Percentiles rank a stretch among this genome's conserved stretches.
Conservation (phyloP, 30 jellyfish, hydroid and myxozoan species). For the Aurelia sp. region DNA sequence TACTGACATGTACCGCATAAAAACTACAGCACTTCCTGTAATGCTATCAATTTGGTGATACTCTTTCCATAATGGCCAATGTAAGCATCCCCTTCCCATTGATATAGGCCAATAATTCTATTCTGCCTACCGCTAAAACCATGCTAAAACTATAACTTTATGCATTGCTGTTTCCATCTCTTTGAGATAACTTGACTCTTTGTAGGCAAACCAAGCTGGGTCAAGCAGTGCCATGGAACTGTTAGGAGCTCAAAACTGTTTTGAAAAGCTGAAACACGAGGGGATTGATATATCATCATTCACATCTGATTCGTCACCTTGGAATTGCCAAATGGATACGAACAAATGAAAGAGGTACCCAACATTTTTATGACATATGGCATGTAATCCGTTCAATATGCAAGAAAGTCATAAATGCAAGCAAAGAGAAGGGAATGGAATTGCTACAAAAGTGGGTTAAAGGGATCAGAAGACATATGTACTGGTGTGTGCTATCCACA, state of each 20-base stretch:
- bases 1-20: too few species aligned
- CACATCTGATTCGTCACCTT: constrained; percentile 19
- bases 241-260: too few species aligned
- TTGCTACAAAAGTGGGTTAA: not conserved
- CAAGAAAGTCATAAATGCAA: constrained; percentile 6
- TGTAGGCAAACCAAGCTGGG: constrained; percentile 4
- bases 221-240: not conserved
- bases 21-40: too few species aligned
- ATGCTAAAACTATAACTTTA: too few species aligned
- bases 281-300: not conserved
- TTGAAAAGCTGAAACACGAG: not conserved
- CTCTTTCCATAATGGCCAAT: too few species aligned
- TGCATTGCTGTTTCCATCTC: too few species aligned
- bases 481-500: constrained; percentile 37
- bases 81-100: too few species aligned
- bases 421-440: constrained; percentile 31
- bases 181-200: too few species aligned
- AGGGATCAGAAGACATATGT: constrained; percentile 16
- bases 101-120: too few species aligned
- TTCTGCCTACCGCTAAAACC: too few species aligned
- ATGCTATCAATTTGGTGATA: too few species aligned
- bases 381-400: constrained; percentile 9
- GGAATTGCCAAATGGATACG: constrained; percentile 51
- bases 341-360: not conserved
- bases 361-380: constrained; percentile 29